Conservation (phyloP, 2,888 invertebrate genomes). For the Hipparchia sbordonii region DNA sequence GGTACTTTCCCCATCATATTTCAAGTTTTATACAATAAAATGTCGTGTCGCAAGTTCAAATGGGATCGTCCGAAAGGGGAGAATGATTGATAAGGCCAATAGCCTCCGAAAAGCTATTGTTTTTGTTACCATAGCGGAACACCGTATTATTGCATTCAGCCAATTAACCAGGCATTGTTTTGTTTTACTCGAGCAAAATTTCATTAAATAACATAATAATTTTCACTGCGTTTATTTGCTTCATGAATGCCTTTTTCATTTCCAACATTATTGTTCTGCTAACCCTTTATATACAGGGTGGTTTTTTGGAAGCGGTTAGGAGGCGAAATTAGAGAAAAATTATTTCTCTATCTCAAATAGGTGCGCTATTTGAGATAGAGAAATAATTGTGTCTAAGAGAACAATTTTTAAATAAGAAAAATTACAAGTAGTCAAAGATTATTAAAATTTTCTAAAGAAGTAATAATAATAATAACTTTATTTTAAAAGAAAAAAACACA, state of each 20-base stretch:
- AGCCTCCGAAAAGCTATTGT: conserved; percentile 45
- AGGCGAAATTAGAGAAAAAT: too few relatives aligned
- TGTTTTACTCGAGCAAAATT: conserved; percentile 16
- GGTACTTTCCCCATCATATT: too few relatives aligned
- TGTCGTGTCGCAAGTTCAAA: conserved; percentile 7
- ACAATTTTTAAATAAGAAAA: too few relatives aligned
- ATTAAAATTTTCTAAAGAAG: too few relatives aligned
- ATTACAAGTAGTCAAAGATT: too few relatives aligned
- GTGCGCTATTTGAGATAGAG: too few relatives aligned
- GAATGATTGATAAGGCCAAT: conserved; percentile 51
- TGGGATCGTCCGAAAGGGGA: conserved; percentile 44
- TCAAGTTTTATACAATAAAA: too few relatives aligned
- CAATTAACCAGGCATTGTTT: conserved; percentile 29
- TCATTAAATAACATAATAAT: conserved; percentile 17
- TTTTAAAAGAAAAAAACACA: too few relatives aligned
- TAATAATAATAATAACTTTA: too few relatives aligned
- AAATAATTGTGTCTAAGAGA: too few relatives aligned
- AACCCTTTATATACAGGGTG: background rate
- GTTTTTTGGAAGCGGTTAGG: too few relatives aligned
- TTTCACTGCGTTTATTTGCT: background rate
- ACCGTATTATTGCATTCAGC: conserved; percentile 30
- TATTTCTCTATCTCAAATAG: too few relatives aligned
- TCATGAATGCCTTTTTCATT: conserved; percentile 5
- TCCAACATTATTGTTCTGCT: background rate
- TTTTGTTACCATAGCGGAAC: conserved; percentile 39